Conservation (phyloP, 2,113 vertebrate species). For the Cyprinodon tularosa region DNA sequence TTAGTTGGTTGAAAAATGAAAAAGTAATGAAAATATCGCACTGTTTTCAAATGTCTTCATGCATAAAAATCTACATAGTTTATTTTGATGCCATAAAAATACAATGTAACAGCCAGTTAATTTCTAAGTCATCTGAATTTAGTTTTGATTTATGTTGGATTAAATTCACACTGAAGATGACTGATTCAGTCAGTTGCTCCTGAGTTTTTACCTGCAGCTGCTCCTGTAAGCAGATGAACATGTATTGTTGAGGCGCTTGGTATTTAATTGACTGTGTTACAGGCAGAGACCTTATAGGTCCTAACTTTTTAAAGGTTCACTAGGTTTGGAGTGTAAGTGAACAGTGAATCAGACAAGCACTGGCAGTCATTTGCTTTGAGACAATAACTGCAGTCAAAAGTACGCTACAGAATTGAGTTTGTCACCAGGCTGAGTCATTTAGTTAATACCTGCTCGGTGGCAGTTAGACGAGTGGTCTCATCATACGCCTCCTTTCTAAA, state of each 20-base stretch:
- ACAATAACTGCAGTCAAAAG: background rate
- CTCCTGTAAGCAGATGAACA: background rate
- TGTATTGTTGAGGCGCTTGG: background rate
- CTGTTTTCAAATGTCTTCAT: no score
- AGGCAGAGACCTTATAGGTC: constrained; percentile 1
- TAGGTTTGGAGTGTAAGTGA: constrained; percentile 17
- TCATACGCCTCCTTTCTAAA: constrained; percentile 18
- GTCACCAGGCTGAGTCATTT: constrained; percentile 59
- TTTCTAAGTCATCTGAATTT: no score
- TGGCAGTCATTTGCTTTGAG: constrained; percentile 10
- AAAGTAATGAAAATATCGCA: no score
- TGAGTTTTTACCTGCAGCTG: background rate
- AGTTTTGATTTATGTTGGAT: no score
- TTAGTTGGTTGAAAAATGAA: background rate
- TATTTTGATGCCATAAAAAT: no score
- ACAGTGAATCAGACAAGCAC: background rate
- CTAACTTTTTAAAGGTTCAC: constrained; percentile 20
- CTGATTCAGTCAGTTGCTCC: background rate
- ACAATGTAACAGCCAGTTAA: no score
- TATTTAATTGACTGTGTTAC: background rate
- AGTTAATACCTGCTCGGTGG: constrained; percentile 51
- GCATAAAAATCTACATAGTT: no score
- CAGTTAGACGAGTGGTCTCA: constrained; percentile 29
- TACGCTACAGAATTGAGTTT: constrained; percentile 30
- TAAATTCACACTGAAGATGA: background rate